A percentile compares a stretch with the other conserved stretches of the same genome.
These are phyloP conservation scores for Pollachius pollachius DNA, from an alignment of 2,113 vertebrate species.

Conservation along the genomic window DNA sequence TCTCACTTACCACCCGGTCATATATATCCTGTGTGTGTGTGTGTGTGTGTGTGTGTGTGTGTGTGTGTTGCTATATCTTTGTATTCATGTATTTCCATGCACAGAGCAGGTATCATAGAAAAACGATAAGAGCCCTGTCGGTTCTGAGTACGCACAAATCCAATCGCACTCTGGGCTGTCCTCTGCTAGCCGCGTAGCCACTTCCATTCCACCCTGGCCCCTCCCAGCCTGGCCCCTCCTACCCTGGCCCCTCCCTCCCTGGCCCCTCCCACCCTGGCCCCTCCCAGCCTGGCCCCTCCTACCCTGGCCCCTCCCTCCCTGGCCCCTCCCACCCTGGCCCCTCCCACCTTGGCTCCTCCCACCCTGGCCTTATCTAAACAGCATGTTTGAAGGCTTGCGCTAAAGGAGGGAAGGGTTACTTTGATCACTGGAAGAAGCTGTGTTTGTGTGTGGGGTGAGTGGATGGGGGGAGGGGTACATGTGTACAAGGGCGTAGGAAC, in stretches of 20 bases:
- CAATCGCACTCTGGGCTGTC: background rate
- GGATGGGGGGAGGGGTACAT: too few relatives aligned
- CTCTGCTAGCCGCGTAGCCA: background rate
- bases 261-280: too few relatives aligned
- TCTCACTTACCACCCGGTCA: constrained; percentile 15
- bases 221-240: too few relatives aligned
- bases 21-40: background rate
- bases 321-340: too few relatives aligned
- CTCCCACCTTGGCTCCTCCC: constrained; percentile 8
- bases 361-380: background rate
- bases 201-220: background rate
- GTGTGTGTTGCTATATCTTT: too few relatives aligned
- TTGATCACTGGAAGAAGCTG: constrained; percentile 43
- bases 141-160: background rate
- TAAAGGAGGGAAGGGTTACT: constrained; percentile 33
- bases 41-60: background rate
- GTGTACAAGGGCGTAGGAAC: too few relatives aligned
- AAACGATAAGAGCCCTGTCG: too few relatives aligned
- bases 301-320: too few relatives aligned
- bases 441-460: background rate
- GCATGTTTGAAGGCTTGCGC: constrained; percentile 26
- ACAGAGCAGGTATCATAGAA: too few relatives aligned
- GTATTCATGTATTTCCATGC: too few relatives aligned
- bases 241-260: too few relatives aligned
- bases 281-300: too few relatives aligned